phyloP scores from a whole-genome alignment of 2,888 invertebrate species.

The Erebia epiphron region DNA sequence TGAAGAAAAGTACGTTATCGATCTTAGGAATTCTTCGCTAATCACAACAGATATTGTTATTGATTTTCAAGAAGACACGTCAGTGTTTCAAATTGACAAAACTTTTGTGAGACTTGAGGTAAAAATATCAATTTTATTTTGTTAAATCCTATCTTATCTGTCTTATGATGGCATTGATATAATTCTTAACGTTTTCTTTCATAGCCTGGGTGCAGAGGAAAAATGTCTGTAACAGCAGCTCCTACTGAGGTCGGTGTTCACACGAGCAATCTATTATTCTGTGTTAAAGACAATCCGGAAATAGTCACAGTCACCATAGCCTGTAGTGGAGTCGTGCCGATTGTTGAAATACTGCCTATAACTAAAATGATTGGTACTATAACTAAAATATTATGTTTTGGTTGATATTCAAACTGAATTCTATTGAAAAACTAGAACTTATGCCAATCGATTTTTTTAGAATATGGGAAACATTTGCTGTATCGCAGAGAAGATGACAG shows the following conservation, averaged over 20 bases:
- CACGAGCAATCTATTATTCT: conserved; percentile 60
- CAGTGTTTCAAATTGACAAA: conserved; percentile 74
- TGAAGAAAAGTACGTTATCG: conserved; percentile 72
- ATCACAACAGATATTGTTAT: conserved; percentile 75
- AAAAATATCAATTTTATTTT: conserved; percentile 16
- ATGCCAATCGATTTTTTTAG: conserved; percentile 46
- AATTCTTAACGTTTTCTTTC: too few species aligned
- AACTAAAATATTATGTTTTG: neutral
- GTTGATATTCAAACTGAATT: neutral
- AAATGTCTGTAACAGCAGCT: conserved; percentile 67
- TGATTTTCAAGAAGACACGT: conserved; percentile 67
- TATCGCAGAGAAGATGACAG: conserved; percentile 74
- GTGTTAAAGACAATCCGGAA: conserved; percentile 83
- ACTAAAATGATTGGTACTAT: conserved; percentile 69
- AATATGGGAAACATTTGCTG: conserved; percentile 81
- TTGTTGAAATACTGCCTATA: conserved; percentile 73
- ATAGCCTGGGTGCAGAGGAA: conserved; percentile 69
- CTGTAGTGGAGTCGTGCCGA: conserved; percentile 78
- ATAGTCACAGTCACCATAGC: conserved; percentile 76
- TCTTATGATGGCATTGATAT: neutral
- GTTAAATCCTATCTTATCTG: neutral
- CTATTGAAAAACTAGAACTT: neutral
- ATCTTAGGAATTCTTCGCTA: conserved; percentile 80
- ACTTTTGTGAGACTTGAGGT: conserved; percentile 63
- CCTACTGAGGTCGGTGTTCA: conserved; percentile 64